Percentiles rank a stretch among this genome's conserved stretches.
These are phyloP conservation scores for Leptinotarsa texana DNA, from an alignment of 1,140 invertebrate genomes.

Conservation along the genomic window DNA sequence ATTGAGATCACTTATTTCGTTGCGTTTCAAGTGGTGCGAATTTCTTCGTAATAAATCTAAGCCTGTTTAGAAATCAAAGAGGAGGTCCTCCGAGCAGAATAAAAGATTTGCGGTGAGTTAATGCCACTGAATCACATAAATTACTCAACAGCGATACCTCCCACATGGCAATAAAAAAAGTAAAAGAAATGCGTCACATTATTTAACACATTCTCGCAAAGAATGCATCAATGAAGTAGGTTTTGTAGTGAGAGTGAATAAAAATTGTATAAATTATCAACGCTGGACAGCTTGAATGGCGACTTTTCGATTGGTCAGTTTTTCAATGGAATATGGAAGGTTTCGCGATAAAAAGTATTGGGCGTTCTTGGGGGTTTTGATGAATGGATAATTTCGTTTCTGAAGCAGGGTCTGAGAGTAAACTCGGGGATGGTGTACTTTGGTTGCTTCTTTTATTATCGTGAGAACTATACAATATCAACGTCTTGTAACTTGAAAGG, in stretches of 20 bases:
- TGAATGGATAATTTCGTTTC: conserved; percentile 4
- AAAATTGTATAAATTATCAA: conserved; percentile 9
- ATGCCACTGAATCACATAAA: neutral
- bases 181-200: neutral
- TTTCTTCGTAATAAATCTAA: neutral
- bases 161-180: conserved; percentile 6
- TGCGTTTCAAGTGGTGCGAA: conserved; percentile 1
- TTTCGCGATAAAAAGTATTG: conserved; percentile 2
- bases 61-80: neutral
- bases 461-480: neutral
- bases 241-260: neutral
- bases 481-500: no score
- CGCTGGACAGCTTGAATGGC: neutral
- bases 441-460: neutral
- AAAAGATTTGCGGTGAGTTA: conserved; percentile 8
- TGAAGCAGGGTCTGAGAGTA: neutral
- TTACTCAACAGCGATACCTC: conserved; percentile 4
- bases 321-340: neutral
- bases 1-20: conserved; percentile 3
- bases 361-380: neutral
- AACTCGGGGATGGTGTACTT: no score
- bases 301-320: neutral
- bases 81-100: neutral
- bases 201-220: neutral
- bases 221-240: neutral